Evolutionary conservation across 2,113 vertebrate genomes (phyloP).

Genomic region (Istiophorus platypterus): DNA sequence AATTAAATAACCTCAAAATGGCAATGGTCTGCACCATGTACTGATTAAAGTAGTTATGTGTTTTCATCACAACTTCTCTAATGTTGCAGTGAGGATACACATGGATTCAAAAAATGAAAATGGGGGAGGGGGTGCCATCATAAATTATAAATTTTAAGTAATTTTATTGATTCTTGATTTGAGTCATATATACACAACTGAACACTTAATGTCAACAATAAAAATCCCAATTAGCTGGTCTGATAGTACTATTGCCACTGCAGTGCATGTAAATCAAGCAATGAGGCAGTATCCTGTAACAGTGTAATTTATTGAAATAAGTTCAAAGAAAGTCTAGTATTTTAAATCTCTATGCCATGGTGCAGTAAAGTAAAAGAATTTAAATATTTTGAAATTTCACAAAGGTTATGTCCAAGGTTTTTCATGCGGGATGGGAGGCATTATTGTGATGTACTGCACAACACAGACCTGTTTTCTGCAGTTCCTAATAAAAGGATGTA

Average conservation of each 20-base stretch:
- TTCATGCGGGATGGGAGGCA: slow-evolving; percentile 37
- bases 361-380: slow-evolving; percentile 39
- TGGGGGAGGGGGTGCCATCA: not conserved
- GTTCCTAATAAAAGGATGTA: not conserved
- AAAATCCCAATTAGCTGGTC: not conserved
- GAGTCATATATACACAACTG: not conserved
- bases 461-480: slow-evolving; percentile 11
- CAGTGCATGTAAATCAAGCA: not conserved
- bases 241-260: not conserved
- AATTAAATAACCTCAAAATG: slow-evolving; percentile 50
- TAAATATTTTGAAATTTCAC: slow-evolving; percentile 29
- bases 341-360: slow-evolving; percentile 4
- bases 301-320: slow-evolving; percentile 69
- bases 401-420: slow-evolving; percentile 13
- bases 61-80: slow-evolving; percentile 1
- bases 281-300: slow-evolving; percentile 21
- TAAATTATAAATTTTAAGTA: not conserved
- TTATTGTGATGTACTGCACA: slow-evolving; percentile 31
- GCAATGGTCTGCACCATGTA: not conserved
- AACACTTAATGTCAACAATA: not conserved
- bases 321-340: slow-evolving; percentile 34
- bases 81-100: not conserved
- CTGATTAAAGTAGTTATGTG: not conserved
- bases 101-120: not conserved
- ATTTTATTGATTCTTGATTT: not conserved